A percentile compares a stretch with the other conserved stretches of the same genome.
phyloP scores from a whole-genome alignment of 2,113 vertebrate species.

The Brevimyrus niger region DNA sequence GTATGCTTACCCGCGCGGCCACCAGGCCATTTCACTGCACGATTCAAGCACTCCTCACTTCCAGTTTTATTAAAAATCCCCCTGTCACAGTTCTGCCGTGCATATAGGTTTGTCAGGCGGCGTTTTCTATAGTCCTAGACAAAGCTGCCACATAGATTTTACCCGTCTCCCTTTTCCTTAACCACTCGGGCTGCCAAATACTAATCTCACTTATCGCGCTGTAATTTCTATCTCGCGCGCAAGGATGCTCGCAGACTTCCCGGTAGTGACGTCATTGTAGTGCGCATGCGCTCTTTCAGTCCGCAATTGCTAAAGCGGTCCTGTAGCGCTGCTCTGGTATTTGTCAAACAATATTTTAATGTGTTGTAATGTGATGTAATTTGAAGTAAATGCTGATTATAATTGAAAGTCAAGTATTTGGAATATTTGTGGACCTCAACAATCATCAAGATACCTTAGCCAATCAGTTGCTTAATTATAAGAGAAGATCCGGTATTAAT shows the following conservation, averaged over 20 bases:
- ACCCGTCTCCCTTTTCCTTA: background rate
- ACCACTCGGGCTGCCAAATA: background rate
- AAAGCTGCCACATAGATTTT: background rate
- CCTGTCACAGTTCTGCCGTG: background rate
- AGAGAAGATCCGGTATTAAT: background rate
- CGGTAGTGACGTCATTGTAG: constrained; percentile 43
- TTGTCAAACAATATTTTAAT: background rate
- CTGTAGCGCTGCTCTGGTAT: background rate
- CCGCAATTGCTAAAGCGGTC: background rate
- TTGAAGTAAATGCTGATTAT: background rate
- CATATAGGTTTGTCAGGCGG: background rate
- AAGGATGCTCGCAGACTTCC: constrained; percentile 31
- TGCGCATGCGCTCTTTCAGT: background rate
- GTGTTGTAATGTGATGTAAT: background rate
- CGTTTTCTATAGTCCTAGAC: background rate
- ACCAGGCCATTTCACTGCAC: constrained; percentile 58
- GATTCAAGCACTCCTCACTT: constrained; percentile 16
- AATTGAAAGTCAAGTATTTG: background rate
- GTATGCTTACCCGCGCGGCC: constrained; percentile 58
- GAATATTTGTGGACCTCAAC: background rate
- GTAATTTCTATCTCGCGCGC: constrained; percentile 63
- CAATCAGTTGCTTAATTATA: background rate
- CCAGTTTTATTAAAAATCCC: constrained; percentile 1
- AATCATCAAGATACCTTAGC: background rate
- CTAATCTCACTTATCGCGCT: constrained; percentile 43